Evolutionary conservation across 1,140 invertebrate genomes (phyloP).

Genomic region (Phortica variegata): DNA sequence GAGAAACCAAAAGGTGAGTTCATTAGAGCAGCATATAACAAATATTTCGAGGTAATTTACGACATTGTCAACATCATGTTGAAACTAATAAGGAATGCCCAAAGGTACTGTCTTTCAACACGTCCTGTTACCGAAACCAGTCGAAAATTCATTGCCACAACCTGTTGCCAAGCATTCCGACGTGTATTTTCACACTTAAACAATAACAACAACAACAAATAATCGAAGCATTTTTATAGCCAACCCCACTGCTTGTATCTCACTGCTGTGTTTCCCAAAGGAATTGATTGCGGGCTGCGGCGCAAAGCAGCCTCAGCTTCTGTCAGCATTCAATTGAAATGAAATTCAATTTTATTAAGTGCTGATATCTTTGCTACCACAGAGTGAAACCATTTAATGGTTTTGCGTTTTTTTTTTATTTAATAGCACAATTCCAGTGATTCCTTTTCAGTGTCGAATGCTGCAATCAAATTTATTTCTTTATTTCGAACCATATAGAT

Average conservation of each 20-base stretch:
- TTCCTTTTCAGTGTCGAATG: slow-evolving; percentile 21
- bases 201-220: slow-evolving; percentile 19
- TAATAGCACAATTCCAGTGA: neutral
- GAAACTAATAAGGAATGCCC: no score
- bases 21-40: neutral
- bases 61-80: no score
- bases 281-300: slow-evolving; percentile 17
- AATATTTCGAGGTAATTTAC: no score
- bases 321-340: slow-evolving; percentile 27
- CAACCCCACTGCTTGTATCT: no score
- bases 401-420: slow-evolving; percentile 3
- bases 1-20: neutral
- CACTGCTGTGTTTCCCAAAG: slow-evolving; percentile 29
- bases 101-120: no score
- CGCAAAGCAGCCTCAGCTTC: neutral
- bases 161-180: no score
- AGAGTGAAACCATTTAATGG: slow-evolving; percentile 26
- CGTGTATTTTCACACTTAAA: slow-evolving; percentile 51
- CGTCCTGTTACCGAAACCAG: no score
- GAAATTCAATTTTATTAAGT: slow-evolving; percentile 57
- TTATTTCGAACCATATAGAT: no score
- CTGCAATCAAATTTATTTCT: no score
- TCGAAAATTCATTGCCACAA: no score
- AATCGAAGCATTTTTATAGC: no score
- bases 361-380: slow-evolving; percentile 31